Evolutionary conservation across 2,797 vertebrate genomes (phyloP), one percentile per base, ranked within the genome.

Genomic region (Poeciliopsis paucimaculata): DNA sequence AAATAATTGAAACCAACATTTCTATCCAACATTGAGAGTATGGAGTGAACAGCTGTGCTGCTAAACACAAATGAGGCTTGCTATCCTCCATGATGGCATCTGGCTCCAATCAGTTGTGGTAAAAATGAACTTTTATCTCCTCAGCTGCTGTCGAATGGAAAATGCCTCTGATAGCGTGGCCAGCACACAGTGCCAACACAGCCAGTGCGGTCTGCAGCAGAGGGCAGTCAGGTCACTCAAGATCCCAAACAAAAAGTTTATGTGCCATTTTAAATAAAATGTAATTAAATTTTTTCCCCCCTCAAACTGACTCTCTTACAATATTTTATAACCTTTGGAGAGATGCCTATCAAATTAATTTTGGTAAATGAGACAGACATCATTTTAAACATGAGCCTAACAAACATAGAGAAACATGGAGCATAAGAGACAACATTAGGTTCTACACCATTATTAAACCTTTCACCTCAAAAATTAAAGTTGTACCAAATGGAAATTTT

Each of bases 71-170:
- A 57, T 75, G 66, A 60, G 64, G 45, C 70, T 70, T 76, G 51
- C 73, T 84, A 82, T 13, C 72, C 68, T 47, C 31, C 53, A 34
- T 85, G 78, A 75, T 66, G 71, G 46, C 7, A 34, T 75, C 75
- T 60, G 80, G 64, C 72, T 84, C 55, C 34, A 4, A 12, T 81
- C 71, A 76, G 13, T 80, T 84, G 77, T 64, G 8, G 75, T 84
- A 41, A 78, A 82, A 84, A 60, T 20, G 51, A 76, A n/a, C 15
- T 6, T 76, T 88, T 90, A 91, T 93, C 90, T 86, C 45, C 31
- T 26, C 2, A n/a, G 79, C 78, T 87, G 77, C 74, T 86, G 66
- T 82, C 53, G 72, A 72, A 62, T 43, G 77, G 28, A 75, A 86
- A 88, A 80, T 90, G 55, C 82, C 85, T 51, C 77, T 86, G 88